Percentiles rank a stretch among this genome's conserved stretches.
These are phyloP conservation scores for Melanostoma scalare DNA, from an alignment of 2,888 invertebrate genomes.

Conservation along the genomic window DNA sequence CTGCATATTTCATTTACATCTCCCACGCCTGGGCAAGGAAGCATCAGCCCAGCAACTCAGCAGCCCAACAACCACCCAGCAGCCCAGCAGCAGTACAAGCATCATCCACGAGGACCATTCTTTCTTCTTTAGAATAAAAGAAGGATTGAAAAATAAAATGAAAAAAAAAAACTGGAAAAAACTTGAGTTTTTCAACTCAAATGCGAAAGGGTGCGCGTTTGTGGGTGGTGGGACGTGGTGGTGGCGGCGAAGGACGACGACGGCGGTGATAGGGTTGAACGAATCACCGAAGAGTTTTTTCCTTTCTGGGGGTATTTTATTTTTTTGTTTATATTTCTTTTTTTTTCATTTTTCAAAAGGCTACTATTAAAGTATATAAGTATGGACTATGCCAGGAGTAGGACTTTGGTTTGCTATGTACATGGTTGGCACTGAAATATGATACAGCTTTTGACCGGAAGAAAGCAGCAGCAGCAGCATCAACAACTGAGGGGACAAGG, in stretches of 20 bases:
- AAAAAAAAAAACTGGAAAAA: conserved; percentile 50
- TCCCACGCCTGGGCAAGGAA: conserved; percentile 66
- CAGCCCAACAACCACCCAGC: conserved; percentile 41
- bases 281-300: conserved; percentile 70
- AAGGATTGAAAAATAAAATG: conserved; percentile 48
- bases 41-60: conserved; percentile 29
- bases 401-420: conserved; percentile 70
- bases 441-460: conserved; percentile 72
- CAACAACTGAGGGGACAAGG: neutral
- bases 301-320: conserved; percentile 33
- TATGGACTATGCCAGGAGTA: conserved; percentile 40
- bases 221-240: conserved; percentile 62
- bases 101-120: conserved; percentile 56
- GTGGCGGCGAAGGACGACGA: neutral
- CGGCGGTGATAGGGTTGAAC: conserved; percentile 72
- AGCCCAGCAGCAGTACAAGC: conserved; percentile 16
- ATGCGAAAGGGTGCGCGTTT: conserved; percentile 67
- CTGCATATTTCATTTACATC: conserved; percentile 76
- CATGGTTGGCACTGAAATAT: conserved; percentile 65
- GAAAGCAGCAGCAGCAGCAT: conserved; percentile 34
- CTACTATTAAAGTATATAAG: conserved; percentile 73
- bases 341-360: conserved; percentile 71
- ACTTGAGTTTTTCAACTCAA: conserved; percentile 72
- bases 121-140: conserved; percentile 65
- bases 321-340: conserved; percentile 36